Evolutionary conservation across 1,140 invertebrate species (phyloP).

Genomic region (Drosophila parvula): DNA sequence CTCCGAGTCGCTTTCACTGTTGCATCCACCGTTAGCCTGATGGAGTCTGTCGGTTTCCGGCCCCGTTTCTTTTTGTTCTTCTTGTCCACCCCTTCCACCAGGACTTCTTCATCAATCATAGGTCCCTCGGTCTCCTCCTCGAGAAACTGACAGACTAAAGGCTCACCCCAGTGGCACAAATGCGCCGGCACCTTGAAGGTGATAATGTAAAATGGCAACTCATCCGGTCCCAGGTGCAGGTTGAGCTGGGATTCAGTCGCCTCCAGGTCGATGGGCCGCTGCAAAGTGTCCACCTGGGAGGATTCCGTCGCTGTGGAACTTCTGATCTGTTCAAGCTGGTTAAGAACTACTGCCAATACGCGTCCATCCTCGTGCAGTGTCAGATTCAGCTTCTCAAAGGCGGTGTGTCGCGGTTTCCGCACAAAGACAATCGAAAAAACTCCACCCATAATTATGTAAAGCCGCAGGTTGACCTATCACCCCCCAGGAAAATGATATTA

Average conservation of each 20-base stretch:
- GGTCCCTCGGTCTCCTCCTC: conserved; percentile 38
- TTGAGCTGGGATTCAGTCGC: neutral
- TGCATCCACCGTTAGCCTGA: neutral
- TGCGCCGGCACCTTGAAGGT: conserved; percentile 56
- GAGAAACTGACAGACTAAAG: conserved; percentile 61
- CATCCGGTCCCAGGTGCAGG: conserved; percentile 24
- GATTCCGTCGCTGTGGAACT: too few species aligned
- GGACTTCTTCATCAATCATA: neutral
- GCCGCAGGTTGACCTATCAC: conserved; percentile 65
- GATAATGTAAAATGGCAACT: conserved; percentile 56
- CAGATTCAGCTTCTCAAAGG: conserved; percentile 57
- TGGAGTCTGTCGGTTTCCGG: neutral
- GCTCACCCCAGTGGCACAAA: conserved; percentile 64
- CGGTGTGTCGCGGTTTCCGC: conserved; percentile 49
- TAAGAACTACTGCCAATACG: conserved; percentile 18
- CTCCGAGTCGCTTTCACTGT: neutral
- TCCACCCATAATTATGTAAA: conserved; percentile 65
- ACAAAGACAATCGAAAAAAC: conserved; percentile 61
- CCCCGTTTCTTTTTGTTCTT: conserved; percentile 9
- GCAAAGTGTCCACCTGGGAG: too few species aligned
- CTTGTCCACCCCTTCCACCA: neutral
- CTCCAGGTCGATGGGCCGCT: neutral
- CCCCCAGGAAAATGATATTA: too few species aligned
- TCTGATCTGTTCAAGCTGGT: neutral
- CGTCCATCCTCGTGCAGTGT: conserved; percentile 64